Percentiles rank a stretch among this genome's conserved stretches.
Evolutionary conservation across 2,888 invertebrate genomes (phyloP).

Genomic region (Helobdella robusta): DNA sequence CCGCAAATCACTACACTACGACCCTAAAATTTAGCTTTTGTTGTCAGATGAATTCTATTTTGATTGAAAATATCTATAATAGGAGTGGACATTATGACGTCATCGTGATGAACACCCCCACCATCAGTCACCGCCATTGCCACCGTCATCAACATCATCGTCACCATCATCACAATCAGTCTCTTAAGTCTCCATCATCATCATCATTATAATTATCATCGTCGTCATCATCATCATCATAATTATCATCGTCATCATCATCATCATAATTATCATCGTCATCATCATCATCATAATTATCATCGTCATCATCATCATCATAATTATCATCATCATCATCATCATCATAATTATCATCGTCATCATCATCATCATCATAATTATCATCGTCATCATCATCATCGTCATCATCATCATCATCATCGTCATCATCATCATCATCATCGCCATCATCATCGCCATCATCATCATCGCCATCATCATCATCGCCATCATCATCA

Average conservation of each 20-base stretch:
- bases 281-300: slow-evolving; percentile 14
- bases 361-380: slow-evolving; percentile 14
- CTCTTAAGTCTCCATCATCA: slow-evolving; percentile 5
- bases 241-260: slow-evolving; percentile 12
- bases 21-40: no score
- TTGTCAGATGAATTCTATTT: no score
- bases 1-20: no score
- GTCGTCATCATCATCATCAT: slow-evolving; percentile 7
- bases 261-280: slow-evolving; percentile 9
- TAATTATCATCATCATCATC: slow-evolving; percentile 16
- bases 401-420: slow-evolving; percentile 18
- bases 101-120: no score
- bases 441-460: slow-evolving; percentile 10
- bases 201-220: slow-evolving; percentile 10
- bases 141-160: no score
- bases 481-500: slow-evolving; percentile 1
- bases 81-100: no score
- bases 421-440: slow-evolving; percentile 16
- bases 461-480: slow-evolving; percentile 14
- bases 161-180: no score
- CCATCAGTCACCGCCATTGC: no score
- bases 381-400: slow-evolving; percentile 11
- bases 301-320: slow-evolving; percentile 13
- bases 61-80: no score
- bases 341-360: slow-evolving; percentile 16